Evolutionary conservation across 2,113 vertebrate genomes (phyloP), one percentile per base, ranked within the genome.

Genomic region (Glaucidium brasilianum): DNA sequence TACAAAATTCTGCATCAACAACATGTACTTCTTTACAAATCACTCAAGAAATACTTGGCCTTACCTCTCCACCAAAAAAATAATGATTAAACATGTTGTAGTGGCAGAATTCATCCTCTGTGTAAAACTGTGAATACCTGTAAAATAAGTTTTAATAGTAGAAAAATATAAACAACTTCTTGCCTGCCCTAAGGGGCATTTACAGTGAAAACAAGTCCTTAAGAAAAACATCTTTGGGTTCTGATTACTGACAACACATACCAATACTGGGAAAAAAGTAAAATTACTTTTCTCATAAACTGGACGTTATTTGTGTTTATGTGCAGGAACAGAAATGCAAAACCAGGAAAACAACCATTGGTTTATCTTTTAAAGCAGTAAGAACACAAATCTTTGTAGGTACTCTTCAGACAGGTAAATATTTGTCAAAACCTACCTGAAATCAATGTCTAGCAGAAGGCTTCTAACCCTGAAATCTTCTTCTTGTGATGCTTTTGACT

Each of bases 81-180:
- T 99, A 98, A 97, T 99, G 98, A 96, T 99, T 99, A 98, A 99
- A 99, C 99, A 99, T 99, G 95, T 99, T 99, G 96, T 99, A 99
- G 95, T 99, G 99, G 93, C 99, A 99, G 97, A 99, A 99, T 60
- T 99, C 99, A 39, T 99, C 98, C 90, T 98, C 98, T 55, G 96
- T 90, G 90, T 99, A 99, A 98, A 99, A 99, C 90, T 99, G 99
- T 23, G 99, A 99, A 81, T 99, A 99, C 86, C 99, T 99, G 97
- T 22, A 98, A 98, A 96, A 74, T 37, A 97, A 96, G 80, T 85
- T 81, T 85, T 49, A 45, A 87, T 18, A 56, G 27, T 12, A 63
- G 49, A 83, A 88, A 92, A 77, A 83, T 12, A 55, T 1, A 47
- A 93, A 16, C 19, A 62, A 60, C 72, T 75, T 60, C 29, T 77